These are phyloP conservation scores for Sphenodon punctatus DNA, from an alignment of 2,797 vertebrate genomes.

Conservation along the genomic window DNA sequence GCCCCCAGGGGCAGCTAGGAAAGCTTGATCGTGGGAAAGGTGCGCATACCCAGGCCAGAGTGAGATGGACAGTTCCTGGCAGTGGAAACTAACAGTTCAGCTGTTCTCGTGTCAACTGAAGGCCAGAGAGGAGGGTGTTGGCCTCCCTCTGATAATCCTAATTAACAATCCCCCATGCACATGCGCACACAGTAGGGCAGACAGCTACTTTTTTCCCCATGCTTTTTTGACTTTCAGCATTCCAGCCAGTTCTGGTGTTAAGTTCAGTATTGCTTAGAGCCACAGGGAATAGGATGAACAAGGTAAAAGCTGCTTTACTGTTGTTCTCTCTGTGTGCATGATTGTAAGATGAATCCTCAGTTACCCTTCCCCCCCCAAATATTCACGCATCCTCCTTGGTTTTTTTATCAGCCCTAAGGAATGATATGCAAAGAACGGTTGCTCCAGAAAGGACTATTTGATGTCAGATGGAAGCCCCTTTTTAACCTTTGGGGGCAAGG, in stretches of 20 bases:
- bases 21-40: not conserved
- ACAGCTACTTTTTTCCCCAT: constrained; percentile 39
- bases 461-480: too few species aligned
- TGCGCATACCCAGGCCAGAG: not conserved
- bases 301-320: constrained; percentile 66
- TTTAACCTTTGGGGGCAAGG: too few species aligned
- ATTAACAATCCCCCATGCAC: not conserved
- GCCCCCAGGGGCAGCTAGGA: not conserved
- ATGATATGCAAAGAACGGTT: too few species aligned
- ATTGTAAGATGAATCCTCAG: not conserved
- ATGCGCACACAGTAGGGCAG: not conserved
- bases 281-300: constrained; percentile 81
- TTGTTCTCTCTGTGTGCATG: not conserved
- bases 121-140: too few species aligned
- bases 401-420: not conserved
- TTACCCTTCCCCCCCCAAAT: not conserved
- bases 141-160: too few species aligned
- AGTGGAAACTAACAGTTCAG: not conserved
- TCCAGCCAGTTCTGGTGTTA: constrained; percentile 19
- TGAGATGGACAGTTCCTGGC: constrained; percentile 23
- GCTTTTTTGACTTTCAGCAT: constrained; percentile 5
- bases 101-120: not conserved
- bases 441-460: too few species aligned
- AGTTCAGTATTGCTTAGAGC: constrained; percentile 41
- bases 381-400: not conserved